Evolutionary conservation across 2,797 vertebrate species (phyloP).

Genomic region (Sarcophilus harrisii): DNA sequence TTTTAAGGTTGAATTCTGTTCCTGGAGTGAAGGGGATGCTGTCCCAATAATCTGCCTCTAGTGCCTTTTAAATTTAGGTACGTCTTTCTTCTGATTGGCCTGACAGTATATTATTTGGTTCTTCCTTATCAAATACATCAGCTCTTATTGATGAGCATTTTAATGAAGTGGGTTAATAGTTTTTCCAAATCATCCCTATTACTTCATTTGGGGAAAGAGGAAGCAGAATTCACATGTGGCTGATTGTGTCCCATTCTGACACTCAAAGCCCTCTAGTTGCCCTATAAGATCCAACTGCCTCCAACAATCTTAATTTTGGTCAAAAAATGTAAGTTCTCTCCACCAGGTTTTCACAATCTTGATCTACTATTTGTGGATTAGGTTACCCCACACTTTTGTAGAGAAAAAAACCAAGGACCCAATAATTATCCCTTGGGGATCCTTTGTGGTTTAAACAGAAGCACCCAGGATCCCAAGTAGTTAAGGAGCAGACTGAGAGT

Average conservation of each 20-base stretch:
- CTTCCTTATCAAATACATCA: neutral
- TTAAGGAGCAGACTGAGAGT: neutral
- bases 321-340: neutral
- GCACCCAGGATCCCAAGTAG: neutral
- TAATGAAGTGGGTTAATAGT: neutral
- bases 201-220: neutral
- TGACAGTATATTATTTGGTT: neutral
- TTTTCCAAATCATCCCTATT: neutral
- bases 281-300: neutral
- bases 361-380: neutral
- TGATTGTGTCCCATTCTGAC: neutral
- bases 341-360: neutral
- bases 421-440: too few species aligned
- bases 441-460: neutral
- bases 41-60: neutral
- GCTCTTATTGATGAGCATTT: neutral
- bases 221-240: neutral
- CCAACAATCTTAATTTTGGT: neutral
- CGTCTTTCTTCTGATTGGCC: neutral
- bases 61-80: neutral
- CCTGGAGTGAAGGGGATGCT: too few species aligned
- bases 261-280: neutral
- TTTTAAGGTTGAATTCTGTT: too few species aligned
- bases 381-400: neutral
- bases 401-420: neutral